These are phyloP conservation scores for Okamejei kenojei DNA, from an alignment of 2,797 vertebrate species.

Conservation along the genomic window DNA sequence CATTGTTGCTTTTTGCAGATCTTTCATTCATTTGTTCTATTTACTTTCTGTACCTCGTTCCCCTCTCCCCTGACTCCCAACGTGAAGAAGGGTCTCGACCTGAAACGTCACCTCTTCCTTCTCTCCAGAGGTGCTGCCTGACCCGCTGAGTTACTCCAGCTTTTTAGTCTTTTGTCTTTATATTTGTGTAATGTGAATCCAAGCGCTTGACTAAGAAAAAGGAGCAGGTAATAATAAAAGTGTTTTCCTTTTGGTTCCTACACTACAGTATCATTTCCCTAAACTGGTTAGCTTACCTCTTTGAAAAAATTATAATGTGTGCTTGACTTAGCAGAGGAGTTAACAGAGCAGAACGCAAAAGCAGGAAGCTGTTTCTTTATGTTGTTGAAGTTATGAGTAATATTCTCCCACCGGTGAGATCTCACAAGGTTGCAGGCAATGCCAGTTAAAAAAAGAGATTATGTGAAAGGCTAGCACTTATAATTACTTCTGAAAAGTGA, in stretches of 20 bases:
- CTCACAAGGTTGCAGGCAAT: not conserved
- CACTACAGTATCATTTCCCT: not conserved
- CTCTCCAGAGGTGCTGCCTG: no score
- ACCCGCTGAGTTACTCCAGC: no score
- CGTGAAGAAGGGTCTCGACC: no score
- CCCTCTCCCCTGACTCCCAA: no score
- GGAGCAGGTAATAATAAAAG: no score
- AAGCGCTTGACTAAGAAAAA: no score
- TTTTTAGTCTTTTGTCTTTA: no score
- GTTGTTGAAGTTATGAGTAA: not conserved
- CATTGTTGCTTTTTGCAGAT: no score
- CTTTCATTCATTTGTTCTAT: no score
- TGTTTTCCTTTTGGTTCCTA: not conserved
- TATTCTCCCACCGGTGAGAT: not conserved
- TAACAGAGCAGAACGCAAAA: not conserved
- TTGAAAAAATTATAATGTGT: not conserved
- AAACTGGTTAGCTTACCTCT: not conserved
- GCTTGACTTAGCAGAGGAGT: not conserved
- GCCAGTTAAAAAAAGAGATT: not conserved
- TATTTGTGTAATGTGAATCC: no score
- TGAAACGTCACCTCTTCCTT: no score
- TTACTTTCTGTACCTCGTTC: no score
- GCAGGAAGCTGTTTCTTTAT: not conserved
- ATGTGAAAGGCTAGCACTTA: not conserved
- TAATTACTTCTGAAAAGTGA: slow-evolving; percentile 34